A percentile compares a stretch with the other conserved stretches of the same genome.
phyloP scores from a whole-genome alignment of 1,140 invertebrate genomes.

The Sitodiplosis mosellana region DNA sequence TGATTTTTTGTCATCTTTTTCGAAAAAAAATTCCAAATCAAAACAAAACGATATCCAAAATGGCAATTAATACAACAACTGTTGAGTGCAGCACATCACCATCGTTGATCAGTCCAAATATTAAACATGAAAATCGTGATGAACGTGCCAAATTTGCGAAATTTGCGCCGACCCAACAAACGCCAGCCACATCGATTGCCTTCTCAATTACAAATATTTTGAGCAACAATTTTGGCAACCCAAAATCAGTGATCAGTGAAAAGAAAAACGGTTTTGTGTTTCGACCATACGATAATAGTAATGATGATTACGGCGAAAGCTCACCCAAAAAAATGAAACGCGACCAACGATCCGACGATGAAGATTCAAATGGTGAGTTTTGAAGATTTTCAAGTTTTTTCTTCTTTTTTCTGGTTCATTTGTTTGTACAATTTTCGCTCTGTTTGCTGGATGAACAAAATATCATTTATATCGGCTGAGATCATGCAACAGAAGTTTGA shows the following conservation, averaged over 20 bases:
- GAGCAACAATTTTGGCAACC: conserved; percentile 20
- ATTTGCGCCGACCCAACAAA: not conserved
- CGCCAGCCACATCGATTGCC: conserved; percentile 13
- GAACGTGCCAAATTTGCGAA: not conserved
- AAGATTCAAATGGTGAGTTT: conserved; percentile 2
- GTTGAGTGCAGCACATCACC: conserved; percentile 3
- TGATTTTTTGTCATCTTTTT: too few species aligned
- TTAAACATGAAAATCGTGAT: not conserved
- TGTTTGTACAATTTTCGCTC: too few species aligned
- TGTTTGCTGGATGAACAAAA: too few species aligned
- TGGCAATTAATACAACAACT: too few species aligned
- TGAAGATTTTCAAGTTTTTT: conserved; percentile 17
- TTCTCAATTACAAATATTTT: conserved; percentile 24
- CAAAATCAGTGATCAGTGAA: conserved; percentile 6
- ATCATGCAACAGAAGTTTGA: too few species aligned
- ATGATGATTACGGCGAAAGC: too few species aligned
- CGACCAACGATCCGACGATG: too few species aligned
- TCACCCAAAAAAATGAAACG: too few species aligned
- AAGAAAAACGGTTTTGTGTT: conserved; percentile 6
- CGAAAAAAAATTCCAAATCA: too few species aligned
- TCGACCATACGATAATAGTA: conserved; percentile 16
- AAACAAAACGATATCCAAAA: not conserved
- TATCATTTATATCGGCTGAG: too few species aligned
- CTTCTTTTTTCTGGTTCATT: conserved; percentile 6
- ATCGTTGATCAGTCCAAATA: conserved; percentile 13